Conservation (phyloP, 2,888 invertebrate species). For the Harpagoxenus sublaevis region DNA sequence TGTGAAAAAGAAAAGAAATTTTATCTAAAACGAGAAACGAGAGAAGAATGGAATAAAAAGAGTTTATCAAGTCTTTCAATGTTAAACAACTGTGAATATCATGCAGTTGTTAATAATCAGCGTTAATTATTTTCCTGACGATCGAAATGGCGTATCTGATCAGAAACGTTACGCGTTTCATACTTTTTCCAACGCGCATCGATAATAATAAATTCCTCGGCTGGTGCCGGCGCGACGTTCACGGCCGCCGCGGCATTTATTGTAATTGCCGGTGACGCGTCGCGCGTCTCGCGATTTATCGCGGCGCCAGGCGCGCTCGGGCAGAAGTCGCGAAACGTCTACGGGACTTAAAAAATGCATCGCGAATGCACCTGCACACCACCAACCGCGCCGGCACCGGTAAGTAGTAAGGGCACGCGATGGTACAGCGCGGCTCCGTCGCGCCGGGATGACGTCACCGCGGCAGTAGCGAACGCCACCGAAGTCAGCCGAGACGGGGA, state of each 20-base stretch:
- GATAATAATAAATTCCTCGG: slow-evolving; percentile 27
- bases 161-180: not conserved
- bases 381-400: slow-evolving; percentile 80
- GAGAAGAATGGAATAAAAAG: not conserved
- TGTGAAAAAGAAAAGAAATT: not conserved
- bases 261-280: slow-evolving; percentile 32
- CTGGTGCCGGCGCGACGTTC: slow-evolving; percentile 3
- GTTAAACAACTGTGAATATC: not conserved
- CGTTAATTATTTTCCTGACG: not conserved
- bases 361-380: slow-evolving; percentile 70
- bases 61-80: not conserved
- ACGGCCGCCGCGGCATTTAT: slow-evolving; percentile 23
- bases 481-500: slow-evolving; percentile 71
- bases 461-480: slow-evolving; percentile 77
- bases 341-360: slow-evolving; percentile 70
- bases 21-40: not conserved
- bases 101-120: not conserved
- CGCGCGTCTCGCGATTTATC: slow-evolving; percentile 38
- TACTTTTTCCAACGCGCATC: not conserved
- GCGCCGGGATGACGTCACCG: slow-evolving; percentile 80
- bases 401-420: slow-evolving; percentile 85
- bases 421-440: slow-evolving; percentile 81
- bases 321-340: slow-evolving; percentile 62
- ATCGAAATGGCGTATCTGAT: not conserved
- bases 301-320: slow-evolving; percentile 55